Percentiles rank a stretch among this genome's conserved stretches.
phyloP scores from a whole-genome alignment of 2,113 vertebrate genomes.

The Mohoua ochrocephala region DNA sequence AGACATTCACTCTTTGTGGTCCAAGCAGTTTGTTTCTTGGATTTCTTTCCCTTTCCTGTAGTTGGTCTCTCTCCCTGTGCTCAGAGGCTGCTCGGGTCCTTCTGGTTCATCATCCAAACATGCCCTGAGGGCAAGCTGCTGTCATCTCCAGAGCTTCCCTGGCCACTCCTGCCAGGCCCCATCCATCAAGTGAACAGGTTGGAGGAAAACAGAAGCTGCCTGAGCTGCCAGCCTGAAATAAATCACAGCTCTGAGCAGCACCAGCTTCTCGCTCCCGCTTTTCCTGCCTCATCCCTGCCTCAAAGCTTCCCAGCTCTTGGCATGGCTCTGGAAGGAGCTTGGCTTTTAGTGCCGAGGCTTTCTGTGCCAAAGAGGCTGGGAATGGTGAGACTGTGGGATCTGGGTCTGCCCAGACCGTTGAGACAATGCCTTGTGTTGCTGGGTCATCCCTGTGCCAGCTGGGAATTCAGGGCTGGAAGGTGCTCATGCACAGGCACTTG shows the following conservation, averaged over 20 bases:
- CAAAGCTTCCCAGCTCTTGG: neutral
- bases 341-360: fast-evolving
- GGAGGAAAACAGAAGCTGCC: neutral
- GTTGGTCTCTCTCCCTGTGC: neutral
- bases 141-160: conserved; percentile 15
- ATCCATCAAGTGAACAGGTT: conserved; percentile 29
- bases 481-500: neutral
- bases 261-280: fast-evolving
- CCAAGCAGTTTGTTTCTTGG: neutral
- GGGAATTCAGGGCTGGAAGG: neutral
- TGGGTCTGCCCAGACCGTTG: neutral
- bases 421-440: fast-evolving
- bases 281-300: neutral
- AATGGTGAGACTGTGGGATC: neutral
- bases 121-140: neutral
- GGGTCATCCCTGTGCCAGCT: neutral
- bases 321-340: neutral
- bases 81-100: neutral
- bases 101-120: conserved; percentile 39
- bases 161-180: neutral
- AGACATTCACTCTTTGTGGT: fast-evolving
- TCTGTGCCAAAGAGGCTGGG: neutral
- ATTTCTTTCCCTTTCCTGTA: neutral
- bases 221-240: conserved; percentile 10
- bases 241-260: neutral